Conservation (phyloP, 1,140 invertebrate genomes). For the Augochlora pura region DNA sequence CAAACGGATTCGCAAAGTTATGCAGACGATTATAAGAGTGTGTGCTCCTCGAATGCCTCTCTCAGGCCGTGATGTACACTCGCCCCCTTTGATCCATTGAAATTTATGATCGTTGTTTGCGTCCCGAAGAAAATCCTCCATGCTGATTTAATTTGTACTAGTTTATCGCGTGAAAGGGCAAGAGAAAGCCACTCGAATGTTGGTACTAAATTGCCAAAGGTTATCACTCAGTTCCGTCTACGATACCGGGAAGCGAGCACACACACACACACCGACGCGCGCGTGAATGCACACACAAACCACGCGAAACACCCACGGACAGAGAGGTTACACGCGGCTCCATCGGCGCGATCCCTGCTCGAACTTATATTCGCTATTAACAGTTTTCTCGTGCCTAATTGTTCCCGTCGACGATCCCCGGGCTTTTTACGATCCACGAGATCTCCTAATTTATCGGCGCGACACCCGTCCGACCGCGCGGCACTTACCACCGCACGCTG, state of each 20-base stretch:
- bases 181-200: not conserved
- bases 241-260: not conserved
- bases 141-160: conserved; percentile 63
- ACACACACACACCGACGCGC: too few species aligned
- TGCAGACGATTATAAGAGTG: conserved; percentile 76
- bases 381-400: conserved; percentile 1
- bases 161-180: conserved; percentile 49
- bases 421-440: conserved; percentile 12
- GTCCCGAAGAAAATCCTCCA: conserved; percentile 53
- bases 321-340: not conserved
- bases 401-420: conserved; percentile 16
- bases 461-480: too few species aligned
- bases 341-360: not conserved
- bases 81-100: conserved; percentile 66
- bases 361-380: conserved; percentile 14
- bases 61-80: conserved; percentile 60
- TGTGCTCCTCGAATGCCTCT: conserved; percentile 68
- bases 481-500: too few species aligned
- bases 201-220: conserved; percentile 45
- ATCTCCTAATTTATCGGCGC: not conserved
- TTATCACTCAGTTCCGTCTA: conserved; percentile 24
- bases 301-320: too few species aligned
- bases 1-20: conserved; percentile 77
- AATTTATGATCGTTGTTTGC: conserved; percentile 69
- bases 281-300: too few species aligned